A percentile compares a stretch with the other conserved stretches of the same genome.
Evolutionary conservation across 2,113 vertebrate genomes (phyloP).

Genomic region (Herpailurus yagouaroundi): DNA sequence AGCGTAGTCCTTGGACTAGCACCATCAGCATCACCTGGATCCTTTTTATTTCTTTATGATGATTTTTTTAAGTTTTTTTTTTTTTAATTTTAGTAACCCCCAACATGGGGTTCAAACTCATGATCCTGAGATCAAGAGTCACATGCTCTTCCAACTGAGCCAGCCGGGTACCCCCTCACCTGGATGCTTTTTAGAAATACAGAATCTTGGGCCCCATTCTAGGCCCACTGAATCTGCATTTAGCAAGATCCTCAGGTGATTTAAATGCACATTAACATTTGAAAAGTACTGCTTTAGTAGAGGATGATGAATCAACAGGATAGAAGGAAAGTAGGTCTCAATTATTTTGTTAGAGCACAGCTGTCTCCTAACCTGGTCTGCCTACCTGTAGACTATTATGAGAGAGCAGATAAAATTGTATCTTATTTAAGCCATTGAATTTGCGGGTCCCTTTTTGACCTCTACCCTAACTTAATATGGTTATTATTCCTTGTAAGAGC

Average conservation of each 20-base stretch:
- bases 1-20: background rate
- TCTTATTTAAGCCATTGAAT: background rate
- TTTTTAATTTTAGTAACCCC: background rate
- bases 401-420: background rate
- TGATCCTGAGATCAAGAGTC: background rate
- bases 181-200: background rate
- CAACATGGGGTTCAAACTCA: background rate
- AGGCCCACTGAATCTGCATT: background rate
- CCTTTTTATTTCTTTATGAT: background rate
- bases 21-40: background rate
- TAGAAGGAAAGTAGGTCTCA: background rate
- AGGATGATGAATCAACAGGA: background rate
- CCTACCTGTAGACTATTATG: background rate
- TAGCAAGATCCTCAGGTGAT: background rate
- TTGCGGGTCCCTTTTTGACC: background rate
- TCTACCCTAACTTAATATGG: background rate
- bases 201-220: background rate
- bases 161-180: background rate
- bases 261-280: background rate
- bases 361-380: background rate
- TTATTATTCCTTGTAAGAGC: conserved; percentile 1
- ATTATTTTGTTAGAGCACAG: background rate
- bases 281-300: background rate
- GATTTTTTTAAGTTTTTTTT: background rate
- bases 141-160: background rate